Conservation (phyloP, 2,113 vertebrate genomes). For the Lepisosteus osseus region DNA sequence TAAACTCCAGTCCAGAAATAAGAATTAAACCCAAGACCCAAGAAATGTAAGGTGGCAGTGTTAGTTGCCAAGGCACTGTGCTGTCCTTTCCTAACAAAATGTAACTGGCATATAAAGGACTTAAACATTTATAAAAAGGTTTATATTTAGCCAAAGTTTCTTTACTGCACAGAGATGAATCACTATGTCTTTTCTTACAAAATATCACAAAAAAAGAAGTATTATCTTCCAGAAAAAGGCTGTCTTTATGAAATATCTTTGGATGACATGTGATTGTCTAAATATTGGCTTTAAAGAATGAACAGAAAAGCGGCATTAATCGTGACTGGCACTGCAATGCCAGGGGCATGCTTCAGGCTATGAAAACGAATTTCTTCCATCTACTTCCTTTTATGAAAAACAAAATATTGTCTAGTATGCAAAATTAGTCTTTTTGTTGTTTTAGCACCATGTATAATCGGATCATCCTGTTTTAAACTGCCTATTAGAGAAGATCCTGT, state of each 20-base stretch:
- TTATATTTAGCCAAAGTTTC: too few relatives aligned
- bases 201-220: too few relatives aligned
- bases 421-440: slow-evolving; percentile 46
- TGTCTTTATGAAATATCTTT: slow-evolving; percentile 43
- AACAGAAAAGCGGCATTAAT: slow-evolving; percentile 47
- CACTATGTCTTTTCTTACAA: too few relatives aligned
- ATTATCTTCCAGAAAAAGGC: slow-evolving; percentile 18
- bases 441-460: slow-evolving; percentile 58
- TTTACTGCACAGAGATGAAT: too few relatives aligned
- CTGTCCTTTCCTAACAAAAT: too few relatives aligned
- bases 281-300: slow-evolving; percentile 57
- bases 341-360: slow-evolving; percentile 59
- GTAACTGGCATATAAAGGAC: too few relatives aligned
- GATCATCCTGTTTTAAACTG: slow-evolving; percentile 64
- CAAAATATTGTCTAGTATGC: slow-evolving; percentile 51
- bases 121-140: too few relatives aligned
- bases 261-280: slow-evolving; percentile 44
- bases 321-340: slow-evolving; percentile 46
- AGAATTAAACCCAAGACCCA: too few relatives aligned
- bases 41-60: too few relatives aligned
- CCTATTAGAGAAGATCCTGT: slow-evolving; percentile 61
- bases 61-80: too few relatives aligned
- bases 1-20: too few relatives aligned
- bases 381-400: slow-evolving; percentile 64
- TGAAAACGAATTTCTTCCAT: slow-evolving; percentile 57